Conservation (phyloP, 2,113 vertebrate genomes). For the Archocentrus centrarchus region DNA sequence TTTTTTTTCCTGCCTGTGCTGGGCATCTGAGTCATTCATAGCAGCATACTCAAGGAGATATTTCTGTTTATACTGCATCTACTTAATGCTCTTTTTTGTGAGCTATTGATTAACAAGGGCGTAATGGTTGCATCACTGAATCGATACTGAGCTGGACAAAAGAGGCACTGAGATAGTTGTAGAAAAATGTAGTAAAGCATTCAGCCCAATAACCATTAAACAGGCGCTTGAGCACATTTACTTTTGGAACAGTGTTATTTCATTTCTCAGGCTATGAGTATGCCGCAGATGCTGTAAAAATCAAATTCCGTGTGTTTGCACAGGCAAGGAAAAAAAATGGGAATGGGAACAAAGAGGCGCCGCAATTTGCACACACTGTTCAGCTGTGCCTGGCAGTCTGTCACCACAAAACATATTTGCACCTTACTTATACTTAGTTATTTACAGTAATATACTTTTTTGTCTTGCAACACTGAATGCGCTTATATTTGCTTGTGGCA, state of each 20-base stretch:
- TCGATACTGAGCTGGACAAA: constrained; percentile 55
- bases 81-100: constrained; percentile 48
- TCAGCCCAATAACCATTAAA: constrained; percentile 33
- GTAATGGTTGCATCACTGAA: constrained; percentile 43
- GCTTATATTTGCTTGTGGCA: neutral
- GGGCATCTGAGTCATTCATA: constrained; percentile 19
- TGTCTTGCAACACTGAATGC: neutral
- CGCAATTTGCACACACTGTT: neutral
- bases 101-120: constrained; percentile 53
- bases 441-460: neutral
- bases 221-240: neutral
- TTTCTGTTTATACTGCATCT: constrained; percentile 35
- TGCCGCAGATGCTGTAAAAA: neutral
- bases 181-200: constrained; percentile 53
- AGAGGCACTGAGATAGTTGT: constrained; percentile 24
- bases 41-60: constrained; percentile 25
- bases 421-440: neutral
- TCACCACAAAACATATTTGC: neutral
- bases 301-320: constrained; percentile 10
- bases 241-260: constrained; percentile 19
- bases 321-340: neutral
- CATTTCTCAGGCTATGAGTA: neutral
- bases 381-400: neutral
- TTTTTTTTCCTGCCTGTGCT: neutral
- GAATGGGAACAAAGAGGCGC: neutral